Evolutionary conservation across 2,797 vertebrate species (phyloP).

Genomic region (Lutjanus argentimaculatus): DNA sequence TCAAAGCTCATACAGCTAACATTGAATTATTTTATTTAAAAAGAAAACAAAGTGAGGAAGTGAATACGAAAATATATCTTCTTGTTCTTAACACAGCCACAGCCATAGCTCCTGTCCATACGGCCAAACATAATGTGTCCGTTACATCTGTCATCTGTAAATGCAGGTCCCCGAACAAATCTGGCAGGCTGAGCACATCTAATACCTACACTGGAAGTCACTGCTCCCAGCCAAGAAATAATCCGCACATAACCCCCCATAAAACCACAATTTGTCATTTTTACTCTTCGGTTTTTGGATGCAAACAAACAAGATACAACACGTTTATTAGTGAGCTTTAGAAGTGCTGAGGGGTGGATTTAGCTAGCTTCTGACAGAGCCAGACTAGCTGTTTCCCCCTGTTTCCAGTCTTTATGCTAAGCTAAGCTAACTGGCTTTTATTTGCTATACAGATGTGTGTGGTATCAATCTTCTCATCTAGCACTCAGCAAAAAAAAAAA

Average conservation of each 20-base stretch:
- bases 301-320: not conserved
- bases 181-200: no score
- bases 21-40: no score
- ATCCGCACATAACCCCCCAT: not conserved
- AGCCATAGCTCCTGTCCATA: no score
- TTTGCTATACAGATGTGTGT: not conserved
- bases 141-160: no score
- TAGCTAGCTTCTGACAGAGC: not conserved
- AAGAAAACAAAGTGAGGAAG: no score
- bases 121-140: no score
- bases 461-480: not conserved
- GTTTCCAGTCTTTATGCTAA: not conserved
- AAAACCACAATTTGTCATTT: not conserved
- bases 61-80: no score
- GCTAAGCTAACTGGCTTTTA: slow-evolving; percentile 14
- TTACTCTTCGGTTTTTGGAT: no score
- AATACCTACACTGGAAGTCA: not conserved
- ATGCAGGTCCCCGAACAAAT: no score
- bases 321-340: slow-evolving; percentile 2
- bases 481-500: not conserved
- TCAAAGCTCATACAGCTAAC: no score
- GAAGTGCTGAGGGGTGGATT: not conserved
- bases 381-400: not conserved
- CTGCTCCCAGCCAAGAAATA: not conserved
- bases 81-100: no score